These are phyloP conservation scores for Lithobates pipiens DNA, from an alignment of 2,797 vertebrate genomes.

Conservation along the genomic window DNA sequence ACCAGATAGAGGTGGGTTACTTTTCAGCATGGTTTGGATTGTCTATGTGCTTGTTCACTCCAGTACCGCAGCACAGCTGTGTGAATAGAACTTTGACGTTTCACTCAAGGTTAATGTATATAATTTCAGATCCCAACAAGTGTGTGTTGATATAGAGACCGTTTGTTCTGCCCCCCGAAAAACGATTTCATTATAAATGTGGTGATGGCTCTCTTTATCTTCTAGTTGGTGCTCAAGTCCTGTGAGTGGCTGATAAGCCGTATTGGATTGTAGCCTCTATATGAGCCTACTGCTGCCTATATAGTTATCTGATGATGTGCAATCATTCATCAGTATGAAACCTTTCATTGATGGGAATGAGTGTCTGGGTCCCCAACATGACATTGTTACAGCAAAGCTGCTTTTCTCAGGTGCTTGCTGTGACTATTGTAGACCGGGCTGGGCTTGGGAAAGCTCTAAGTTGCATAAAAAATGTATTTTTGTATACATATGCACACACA, in stretches of 20 bases:
- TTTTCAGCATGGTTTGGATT: background rate
- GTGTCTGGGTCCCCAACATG: background rate
- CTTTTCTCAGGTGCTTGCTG: conserved; percentile 4
- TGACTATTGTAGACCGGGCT: background rate
- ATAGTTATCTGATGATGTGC: background rate
- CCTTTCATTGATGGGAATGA: background rate
- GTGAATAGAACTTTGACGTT: no score
- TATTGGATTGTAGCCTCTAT: background rate
- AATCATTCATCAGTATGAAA: background rate
- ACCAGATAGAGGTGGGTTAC: conserved; percentile 89
- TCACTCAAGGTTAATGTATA: no score
- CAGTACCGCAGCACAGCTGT: no score
- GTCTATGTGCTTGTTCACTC: no score
- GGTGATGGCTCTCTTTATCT: background rate
- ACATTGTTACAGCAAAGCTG: background rate
- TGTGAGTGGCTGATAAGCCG: background rate
- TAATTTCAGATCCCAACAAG: no score
- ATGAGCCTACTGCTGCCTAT: background rate
- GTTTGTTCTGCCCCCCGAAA: no score
- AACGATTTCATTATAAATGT: background rate
- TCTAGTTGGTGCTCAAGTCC: background rate
- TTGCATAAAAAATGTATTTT: no score
- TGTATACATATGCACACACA: no score
- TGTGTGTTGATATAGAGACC: no score
- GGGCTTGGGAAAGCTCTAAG: no score